Percentiles rank a stretch among this genome's conserved stretches.
Evolutionary conservation across 2,113 vertebrate species (phyloP).

Genomic region (Rhombomys opimus): DNA sequence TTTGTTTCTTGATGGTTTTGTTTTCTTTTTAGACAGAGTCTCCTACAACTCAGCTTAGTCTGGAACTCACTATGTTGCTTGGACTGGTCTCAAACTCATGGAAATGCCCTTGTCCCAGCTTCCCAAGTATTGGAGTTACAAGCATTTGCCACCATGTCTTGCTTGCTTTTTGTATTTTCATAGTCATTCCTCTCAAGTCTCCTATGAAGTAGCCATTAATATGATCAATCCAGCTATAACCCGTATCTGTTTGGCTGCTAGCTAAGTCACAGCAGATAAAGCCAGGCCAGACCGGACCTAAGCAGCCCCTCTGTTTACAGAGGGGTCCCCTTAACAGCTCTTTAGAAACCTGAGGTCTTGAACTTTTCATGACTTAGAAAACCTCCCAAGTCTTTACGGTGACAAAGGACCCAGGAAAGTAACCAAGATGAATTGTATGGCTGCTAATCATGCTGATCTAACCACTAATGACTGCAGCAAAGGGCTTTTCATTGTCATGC

Average conservation of each 20-base stretch:
- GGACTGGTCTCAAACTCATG: background rate
- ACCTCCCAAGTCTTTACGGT: background rate
- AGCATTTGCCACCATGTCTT: background rate
- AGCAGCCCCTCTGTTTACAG: background rate
- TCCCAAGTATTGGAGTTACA: background rate
- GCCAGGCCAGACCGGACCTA: background rate
- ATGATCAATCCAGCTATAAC: background rate
- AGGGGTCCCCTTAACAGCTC: background rate
- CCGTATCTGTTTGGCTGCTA: background rate
- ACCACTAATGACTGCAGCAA: background rate
- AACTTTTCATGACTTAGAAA: constrained; percentile 5
- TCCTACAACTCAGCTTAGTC: background rate
- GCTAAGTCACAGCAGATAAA: background rate
- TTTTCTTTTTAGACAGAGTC: background rate
- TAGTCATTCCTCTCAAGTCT: background rate
- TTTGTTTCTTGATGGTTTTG: too few relatives aligned
- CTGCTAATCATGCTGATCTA: background rate
- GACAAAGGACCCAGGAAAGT: background rate
- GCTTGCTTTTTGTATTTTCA: constrained; percentile 15
- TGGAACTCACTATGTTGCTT: background rate
- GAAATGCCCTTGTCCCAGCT: background rate
- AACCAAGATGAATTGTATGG: background rate
- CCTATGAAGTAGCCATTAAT: background rate
- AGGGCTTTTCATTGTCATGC: background rate
- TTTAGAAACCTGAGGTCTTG: background rate